Evolutionary conservation across 1,140 invertebrate species (phyloP).

Genomic region (Antheraea mylitta): DNA sequence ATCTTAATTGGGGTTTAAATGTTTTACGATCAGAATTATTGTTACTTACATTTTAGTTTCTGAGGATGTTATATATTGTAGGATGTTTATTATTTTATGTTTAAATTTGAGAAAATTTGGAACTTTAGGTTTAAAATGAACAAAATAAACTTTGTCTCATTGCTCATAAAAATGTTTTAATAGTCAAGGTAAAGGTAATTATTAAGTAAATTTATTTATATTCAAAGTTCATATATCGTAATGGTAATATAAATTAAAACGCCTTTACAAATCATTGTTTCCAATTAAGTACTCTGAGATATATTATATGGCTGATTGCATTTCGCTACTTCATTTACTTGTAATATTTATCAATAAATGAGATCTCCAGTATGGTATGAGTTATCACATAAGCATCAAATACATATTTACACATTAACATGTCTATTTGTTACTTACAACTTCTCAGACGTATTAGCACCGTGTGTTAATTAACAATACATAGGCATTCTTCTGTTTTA

Average conservation of each 20-base stretch:
- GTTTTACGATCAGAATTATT: slow-evolving; percentile 25
- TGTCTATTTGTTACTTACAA: slow-evolving; percentile 2
- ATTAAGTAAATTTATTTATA: background rate
- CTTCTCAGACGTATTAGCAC: background rate
- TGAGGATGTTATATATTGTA: background rate
- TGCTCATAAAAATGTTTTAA: background rate
- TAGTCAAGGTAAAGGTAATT: too few species aligned
- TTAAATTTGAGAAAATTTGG: too few species aligned
- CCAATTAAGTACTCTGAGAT: background rate
- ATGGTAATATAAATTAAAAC: background rate
- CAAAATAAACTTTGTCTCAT: background rate
- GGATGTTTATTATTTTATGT: too few species aligned
- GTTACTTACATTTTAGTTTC: background rate
- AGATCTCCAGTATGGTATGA: background rate
- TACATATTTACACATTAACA: background rate
- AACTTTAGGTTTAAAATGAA: too few species aligned
- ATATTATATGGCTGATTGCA: background rate
- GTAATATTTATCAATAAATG: background rate
- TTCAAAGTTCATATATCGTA: background rate
- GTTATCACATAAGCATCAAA: background rate
- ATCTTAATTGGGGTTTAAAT: slow-evolving; percentile 66
- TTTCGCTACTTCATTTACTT: background rate
- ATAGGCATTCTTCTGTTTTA: background rate
- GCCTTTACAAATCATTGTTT: background rate
- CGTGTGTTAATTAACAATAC: background rate